phyloP scores from a whole-genome alignment of 2,797 vertebrate species.

The Propithecus deckenii region DNA sequence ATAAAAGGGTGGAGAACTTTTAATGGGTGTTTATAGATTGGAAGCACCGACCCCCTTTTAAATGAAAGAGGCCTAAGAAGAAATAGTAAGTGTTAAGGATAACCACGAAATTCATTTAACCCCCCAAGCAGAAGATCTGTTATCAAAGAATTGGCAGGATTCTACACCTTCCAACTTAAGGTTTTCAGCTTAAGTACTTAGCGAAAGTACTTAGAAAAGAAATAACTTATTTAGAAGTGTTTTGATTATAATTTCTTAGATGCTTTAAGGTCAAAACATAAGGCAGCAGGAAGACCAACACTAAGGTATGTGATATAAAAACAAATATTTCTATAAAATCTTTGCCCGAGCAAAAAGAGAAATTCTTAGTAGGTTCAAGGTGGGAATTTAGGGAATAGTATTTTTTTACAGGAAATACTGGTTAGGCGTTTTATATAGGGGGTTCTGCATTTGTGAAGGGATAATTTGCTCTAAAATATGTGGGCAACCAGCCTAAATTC shows the following conservation, averaged over 20 bases:
- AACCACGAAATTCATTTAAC: conserved; percentile 78
- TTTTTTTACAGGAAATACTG: conserved; percentile 87
- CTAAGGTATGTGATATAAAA: conserved; percentile 81
- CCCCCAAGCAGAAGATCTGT: conserved; percentile 77
- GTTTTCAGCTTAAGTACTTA: conserved; percentile 55
- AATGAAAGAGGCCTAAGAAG: conserved; percentile 82
- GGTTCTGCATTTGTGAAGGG: conserved; percentile 86
- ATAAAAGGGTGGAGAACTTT: conserved; percentile 84
- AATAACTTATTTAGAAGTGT: conserved; percentile 65
- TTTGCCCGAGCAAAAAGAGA: conserved; percentile 78
- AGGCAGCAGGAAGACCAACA: conserved; percentile 78
- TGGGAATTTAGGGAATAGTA: conserved; percentile 86
- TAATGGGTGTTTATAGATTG: conserved; percentile 86
- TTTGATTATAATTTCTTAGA: conserved; percentile 75
- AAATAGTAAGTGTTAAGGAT: conserved; percentile 81
- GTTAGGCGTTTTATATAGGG: conserved; percentile 86
- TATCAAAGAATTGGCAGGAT: conserved; percentile 75
- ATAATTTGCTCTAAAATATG: conserved; percentile 90
- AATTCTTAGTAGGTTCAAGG: conserved; percentile 84
- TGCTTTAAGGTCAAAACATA: conserved; percentile 77
- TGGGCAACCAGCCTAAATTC: conserved; percentile 89
- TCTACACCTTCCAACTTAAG: conserved; percentile 58
- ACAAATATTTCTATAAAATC: conserved; percentile 84
- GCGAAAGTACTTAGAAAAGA: conserved; percentile 71
- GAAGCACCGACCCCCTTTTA: conserved; percentile 81